Base-by-base conservation (phyloP, 2,888 invertebrate genomes). In the Nomada goodeniana region DNA sequence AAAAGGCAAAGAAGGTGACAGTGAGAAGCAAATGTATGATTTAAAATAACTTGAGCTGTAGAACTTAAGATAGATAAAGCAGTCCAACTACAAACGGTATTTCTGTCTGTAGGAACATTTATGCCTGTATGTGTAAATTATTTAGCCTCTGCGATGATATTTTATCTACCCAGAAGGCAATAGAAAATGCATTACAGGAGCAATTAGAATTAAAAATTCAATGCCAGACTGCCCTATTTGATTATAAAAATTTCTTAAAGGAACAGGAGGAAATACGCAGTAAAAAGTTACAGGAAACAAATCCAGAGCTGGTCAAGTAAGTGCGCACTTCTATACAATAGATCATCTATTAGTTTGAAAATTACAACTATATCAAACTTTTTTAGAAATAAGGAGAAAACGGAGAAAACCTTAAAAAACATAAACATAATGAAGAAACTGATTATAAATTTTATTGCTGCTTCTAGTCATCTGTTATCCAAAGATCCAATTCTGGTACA, bases 361-460 rank as follows among this genome's bases (percentile, higher is more conserved):
- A 26, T 65, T 36, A 63, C 10, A 18, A 26, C 1, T 26, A 23
- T 23, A 3, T 23, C 61, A 55, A 57, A 61, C 57, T 13, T 20
- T 67, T 89, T 42, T 61, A 91, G 91, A 2, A 75, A 71, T 5
- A 90, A 90, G 61, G 55, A 81, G 0, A 86, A 84, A 79, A 79
- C 85, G 26, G 61, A 83, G 15, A 60, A 5, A 5, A 74, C 65
- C 13, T 23, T 91, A 72, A 18, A 5, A 9, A 91, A 86, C 42
- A 88, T 91, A 26, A 89, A 90, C 75, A 42, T 88, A 50, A 88
- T 88, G 86, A 90, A 91, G 59, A 89, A 83, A 52, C 76, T 91
- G 10, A 89, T 91, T 70, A 82, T 83, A 26, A 89, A 82, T 69
- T 85, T 91, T n/a, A 86, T 89, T 74, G 86, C 89, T 36, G 42